These are phyloP conservation scores for Trichonephila clavipes DNA, from an alignment of 1,140 invertebrate genomes.

Conservation along the genomic window DNA sequence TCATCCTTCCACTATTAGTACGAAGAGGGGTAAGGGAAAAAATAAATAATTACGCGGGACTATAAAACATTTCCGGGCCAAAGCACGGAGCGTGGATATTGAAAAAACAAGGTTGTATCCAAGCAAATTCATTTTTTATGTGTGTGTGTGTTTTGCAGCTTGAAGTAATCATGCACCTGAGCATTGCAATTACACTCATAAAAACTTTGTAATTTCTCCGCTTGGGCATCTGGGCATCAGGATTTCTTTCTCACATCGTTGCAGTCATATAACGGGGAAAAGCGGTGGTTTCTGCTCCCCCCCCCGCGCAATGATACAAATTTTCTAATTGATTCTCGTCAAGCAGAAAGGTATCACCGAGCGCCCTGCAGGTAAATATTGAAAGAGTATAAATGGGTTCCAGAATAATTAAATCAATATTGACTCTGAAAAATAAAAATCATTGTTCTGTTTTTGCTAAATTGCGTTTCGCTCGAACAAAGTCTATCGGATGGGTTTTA, in stretches of 20 bases:
- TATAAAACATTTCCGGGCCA: not conserved
- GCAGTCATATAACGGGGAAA: not conserved
- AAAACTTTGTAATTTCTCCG: slow-evolving; percentile 47
- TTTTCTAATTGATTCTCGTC: slow-evolving; percentile 35
- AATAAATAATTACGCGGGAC: slow-evolving; percentile 17
- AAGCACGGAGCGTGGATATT: not conserved
- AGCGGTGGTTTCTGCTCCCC: not conserved
- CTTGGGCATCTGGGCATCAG: slow-evolving; percentile 14
- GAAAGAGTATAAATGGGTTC: not conserved
- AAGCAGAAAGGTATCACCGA: not conserved
- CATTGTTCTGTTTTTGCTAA: not conserved
- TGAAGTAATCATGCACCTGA: slow-evolving; percentile 13
- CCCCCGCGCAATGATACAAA: not conserved
- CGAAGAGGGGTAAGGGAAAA: not conserved
- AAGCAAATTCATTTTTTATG: not conserved
- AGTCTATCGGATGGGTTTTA: not conserved
- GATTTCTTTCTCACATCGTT: slow-evolving; percentile 19
- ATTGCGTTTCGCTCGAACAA: not conserved
- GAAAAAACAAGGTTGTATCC: not conserved
- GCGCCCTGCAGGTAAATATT: not conserved
- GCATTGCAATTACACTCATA: slow-evolving; percentile 35
- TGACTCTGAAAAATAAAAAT: slow-evolving; percentile 1
- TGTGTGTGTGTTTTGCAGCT: not conserved
- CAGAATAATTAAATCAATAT: slow-evolving; percentile 34
- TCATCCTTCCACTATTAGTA: not conserved